Percentiles rank a stretch among this genome's conserved stretches.
Evolutionary conservation across 2,113 vertebrate genomes (phyloP).

Genomic region (Atlantisia rogersi): DNA sequence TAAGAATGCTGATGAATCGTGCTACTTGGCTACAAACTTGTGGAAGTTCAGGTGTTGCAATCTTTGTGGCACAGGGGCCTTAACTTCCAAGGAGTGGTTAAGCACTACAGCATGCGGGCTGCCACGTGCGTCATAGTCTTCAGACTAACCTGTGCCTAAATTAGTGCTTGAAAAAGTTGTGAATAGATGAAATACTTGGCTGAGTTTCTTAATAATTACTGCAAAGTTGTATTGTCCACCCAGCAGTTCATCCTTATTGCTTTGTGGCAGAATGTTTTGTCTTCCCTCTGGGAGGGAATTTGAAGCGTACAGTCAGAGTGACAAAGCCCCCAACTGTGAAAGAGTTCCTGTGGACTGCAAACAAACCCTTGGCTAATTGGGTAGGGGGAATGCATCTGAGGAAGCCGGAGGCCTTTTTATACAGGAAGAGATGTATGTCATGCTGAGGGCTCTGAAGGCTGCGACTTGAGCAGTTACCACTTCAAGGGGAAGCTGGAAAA

Average conservation of each 20-base stretch:
- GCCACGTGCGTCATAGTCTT: neutral
- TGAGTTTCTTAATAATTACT: neutral
- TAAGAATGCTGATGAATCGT: neutral
- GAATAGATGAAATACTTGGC: neutral
- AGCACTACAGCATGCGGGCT: neutral
- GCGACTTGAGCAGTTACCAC: neutral
- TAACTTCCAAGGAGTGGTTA: neutral
- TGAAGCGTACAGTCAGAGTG: neutral
- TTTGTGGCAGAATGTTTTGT: neutral
- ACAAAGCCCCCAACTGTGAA: neutral
- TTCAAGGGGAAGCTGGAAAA: neutral
- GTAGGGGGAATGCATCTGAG: neutral
- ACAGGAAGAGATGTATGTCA: neutral
- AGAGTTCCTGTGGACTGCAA: neutral
- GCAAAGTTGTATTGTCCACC: neutral
- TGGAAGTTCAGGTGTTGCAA: neutral
- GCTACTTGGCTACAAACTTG: neutral
- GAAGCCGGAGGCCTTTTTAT: neutral
- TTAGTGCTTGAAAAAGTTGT: neutral
- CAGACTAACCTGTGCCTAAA: neutral
- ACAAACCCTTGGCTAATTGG: neutral
- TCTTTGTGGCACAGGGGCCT: neutral
- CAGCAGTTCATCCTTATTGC: neutral
- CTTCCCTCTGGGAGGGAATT: neutral
- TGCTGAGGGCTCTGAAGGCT: neutral